A percentile compares a stretch with the other conserved stretches of the same genome.
Evolutionary conservation across 2,797 vertebrate species (phyloP).

Genomic region (Okamejei kenojei): DNA sequence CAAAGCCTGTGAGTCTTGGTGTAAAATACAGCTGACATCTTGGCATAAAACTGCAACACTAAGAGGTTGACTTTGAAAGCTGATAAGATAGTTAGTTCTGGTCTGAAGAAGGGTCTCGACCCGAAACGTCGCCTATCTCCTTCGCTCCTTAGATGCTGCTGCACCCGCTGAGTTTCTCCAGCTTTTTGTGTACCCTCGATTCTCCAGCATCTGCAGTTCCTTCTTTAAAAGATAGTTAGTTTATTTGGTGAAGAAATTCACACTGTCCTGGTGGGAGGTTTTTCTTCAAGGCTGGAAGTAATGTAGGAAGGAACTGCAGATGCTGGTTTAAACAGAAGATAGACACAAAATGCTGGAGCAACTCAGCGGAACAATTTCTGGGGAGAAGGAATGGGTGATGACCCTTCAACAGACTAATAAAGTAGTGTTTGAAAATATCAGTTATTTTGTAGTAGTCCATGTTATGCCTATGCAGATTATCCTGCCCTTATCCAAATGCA

Average conservation of each 20-base stretch:
- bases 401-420: too few species aligned
- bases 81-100: neutral
- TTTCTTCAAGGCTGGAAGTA: neutral
- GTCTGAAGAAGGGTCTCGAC: too few species aligned
- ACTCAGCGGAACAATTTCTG: neutral
- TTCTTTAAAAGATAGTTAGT: neutral
- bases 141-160: too few species aligned
- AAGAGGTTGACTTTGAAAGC: neutral
- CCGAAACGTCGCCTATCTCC: too few species aligned
- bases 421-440: too few species aligned
- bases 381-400: too few species aligned
- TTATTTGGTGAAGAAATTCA: neutral
- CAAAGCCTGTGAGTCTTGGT: neutral
- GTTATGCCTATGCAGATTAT: neutral
- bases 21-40: neutral
- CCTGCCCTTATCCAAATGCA: neutral
- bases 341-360: neutral
- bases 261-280: neutral
- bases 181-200: too few species aligned
- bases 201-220: too few species aligned
- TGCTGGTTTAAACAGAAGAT: too few species aligned
- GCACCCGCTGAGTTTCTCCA: too few species aligned
- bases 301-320: too few species aligned
- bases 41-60: slow-evolving; percentile 12
- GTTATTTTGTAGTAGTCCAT: neutral